Conservation (phyloP, 1,140 invertebrate genomes). For the Arion vulgaris region DNA sequence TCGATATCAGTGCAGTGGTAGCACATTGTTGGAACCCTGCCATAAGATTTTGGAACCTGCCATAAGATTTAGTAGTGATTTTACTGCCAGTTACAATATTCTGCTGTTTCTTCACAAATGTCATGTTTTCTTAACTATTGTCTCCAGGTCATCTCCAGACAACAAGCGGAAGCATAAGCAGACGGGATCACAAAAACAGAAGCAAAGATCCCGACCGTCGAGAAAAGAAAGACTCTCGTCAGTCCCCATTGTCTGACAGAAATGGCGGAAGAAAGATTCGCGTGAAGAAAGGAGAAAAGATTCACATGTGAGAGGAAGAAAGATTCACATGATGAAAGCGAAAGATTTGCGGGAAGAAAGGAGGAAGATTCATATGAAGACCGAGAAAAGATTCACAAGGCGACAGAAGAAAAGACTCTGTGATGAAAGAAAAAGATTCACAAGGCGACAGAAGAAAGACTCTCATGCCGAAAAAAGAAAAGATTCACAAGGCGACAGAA, state of each 20-base stretch:
- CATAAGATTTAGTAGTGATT: too few species aligned
- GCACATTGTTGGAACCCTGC: too few species aligned
- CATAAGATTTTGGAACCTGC: too few species aligned
- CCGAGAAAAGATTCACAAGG: background rate
- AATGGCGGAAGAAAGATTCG: background rate
- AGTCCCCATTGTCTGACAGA: conserved; percentile 6
- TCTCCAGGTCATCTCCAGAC: conserved; percentile 14
- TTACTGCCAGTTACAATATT: too few species aligned
- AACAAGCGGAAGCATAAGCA: background rate
- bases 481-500: background rate
- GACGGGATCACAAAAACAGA: background rate
- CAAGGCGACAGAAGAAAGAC: conserved; percentile 11
- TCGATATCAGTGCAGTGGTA: too few species aligned
- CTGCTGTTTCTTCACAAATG: too few species aligned
- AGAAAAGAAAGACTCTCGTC: conserved; percentile 16
- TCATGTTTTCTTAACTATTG: background rate
- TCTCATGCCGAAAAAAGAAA: background rate
- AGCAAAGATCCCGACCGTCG: background rate
- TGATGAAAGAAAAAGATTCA: background rate
- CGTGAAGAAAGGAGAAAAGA: background rate
- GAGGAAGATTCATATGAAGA: background rate
- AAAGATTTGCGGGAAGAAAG: background rate
- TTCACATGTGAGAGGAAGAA: background rate
- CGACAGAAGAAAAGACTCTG: background rate
- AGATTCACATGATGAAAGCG: background rate